Evolutionary conservation across 2,888 invertebrate genomes (phyloP), one percentile per base, ranked within the genome.

Genomic region (Cyclophora punctaria): DNA sequence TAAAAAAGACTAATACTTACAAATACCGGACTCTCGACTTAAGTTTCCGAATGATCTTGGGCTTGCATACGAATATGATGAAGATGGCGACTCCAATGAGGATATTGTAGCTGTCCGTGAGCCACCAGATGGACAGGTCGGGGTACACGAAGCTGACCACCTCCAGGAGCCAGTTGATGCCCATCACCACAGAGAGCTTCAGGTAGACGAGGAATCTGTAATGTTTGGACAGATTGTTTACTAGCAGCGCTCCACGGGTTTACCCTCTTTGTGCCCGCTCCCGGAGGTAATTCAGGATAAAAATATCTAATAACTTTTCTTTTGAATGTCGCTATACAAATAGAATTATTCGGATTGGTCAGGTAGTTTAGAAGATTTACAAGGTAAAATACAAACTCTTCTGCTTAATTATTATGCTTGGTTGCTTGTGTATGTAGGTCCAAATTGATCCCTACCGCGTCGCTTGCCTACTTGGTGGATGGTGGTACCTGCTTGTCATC

Each of bases 111-210:
- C 65, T 52, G 45, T 86, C 87, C 0, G 71, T 59, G 55, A 84
- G 47, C 53, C 68, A 66, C 80, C 79, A 84, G 35, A 74, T 50
- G 0, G 57, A 53, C 44, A 71, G 64, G 33, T 66, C 56, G 0
- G 83, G 82, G 3, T 58, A 59, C 40, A 71, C 43, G 47, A 67
- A 78, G 48, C 85, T 83, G 42, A 75, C 54, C 41, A 84, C 75
- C 55, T 87, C 86, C 2, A 86, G 60, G 7, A 85, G 44, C 85
- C 86, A 87, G 61, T 78, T 86, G 34, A 86, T 63, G 0, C 86
- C 86, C 86, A 87, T 87, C 52, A 86, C 75, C 3, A 83, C 60
- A 0, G 83, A 83, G n/a, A 87, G 60, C 57, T 85, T 86, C 42
- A 85, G 48, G 54, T 86, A 87, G 2, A 87, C 69, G 57, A 82